Evolutionary conservation across 1,140 invertebrate species (phyloP), one percentile per base, ranked within the genome.

Genomic region (Antheraea pernyi): DNA sequence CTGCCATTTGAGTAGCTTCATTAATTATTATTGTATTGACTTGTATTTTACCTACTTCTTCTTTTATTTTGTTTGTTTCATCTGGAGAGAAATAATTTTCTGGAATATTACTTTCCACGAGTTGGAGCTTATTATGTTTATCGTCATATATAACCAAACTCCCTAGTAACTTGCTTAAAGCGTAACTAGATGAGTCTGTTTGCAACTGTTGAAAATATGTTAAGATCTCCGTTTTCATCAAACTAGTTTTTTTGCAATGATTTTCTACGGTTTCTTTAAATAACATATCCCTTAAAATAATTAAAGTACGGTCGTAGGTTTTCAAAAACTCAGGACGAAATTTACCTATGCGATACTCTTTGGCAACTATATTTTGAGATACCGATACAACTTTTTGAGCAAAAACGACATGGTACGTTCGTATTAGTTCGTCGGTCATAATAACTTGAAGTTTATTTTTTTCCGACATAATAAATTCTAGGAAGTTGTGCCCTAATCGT

Each of bases 291-390:
- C 64, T 72, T 65, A 75, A 68, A 4, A 30, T 30, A 10, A 65
- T 42, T 59, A 72, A n/a, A 8, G 59, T 18, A 22, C 42, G 13
- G 16, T 70, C 67, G 7, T 68, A 46, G 22, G 58, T 64, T 18
- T 67, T 19, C 58, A 75, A 75, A 62, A 75, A 75, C 10, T 75
- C 68, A 18, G 48, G 60, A 36, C 65, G 68, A 39, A 75, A 75
- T 46, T 59, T 66, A 13, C 62, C 67, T 5, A n/a, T n/a, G 5
- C 39, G 18, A 69, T 63, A 73, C 53, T 67, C 30, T 39, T 68
- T 39, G 18, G n/a, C 8, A 30, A 7, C 46, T 59, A 16, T 61
- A 18, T 59, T 6, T 64, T 59, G 22, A n/a, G 46, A 53, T 6
- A 53, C 46, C 16, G 46, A 11, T 53, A 75, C 48, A 8, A 75